Base-by-base conservation (phyloP, 2,888 invertebrate genomes). In the Proisotoma minuta region DNA sequence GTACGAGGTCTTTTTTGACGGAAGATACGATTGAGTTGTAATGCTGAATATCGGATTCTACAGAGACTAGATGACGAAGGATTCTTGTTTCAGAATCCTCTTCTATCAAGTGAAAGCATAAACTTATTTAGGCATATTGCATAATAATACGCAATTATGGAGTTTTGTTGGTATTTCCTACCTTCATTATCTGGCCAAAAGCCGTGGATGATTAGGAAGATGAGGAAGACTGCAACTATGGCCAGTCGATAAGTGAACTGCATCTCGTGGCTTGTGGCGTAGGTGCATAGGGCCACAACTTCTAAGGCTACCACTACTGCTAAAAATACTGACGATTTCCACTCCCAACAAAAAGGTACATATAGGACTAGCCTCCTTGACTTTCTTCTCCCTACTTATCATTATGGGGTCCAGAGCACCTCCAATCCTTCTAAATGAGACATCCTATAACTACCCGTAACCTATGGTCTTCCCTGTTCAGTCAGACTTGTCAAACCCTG, bases 41-140 rank as follows among this genome's bases (percentile, higher is more conserved):
- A 49, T 68, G 65, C 26, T 59, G 64, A 10, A 73, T 67, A 43
- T 69, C 65, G 4, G 69, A 70, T 59, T 73, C 71, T 22, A 73
- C 57, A 26, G 57, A 57, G 23, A 68, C 70, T 23, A 73, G 53
- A 20, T 66, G 59, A 20, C 65, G 59, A 22, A 71, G 63, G 15
- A 73, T 66, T 63, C 65, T 70, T 22, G 67, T 65, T 48, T 71
- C 73, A 57, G 67, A 63, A 61, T 71, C 69, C 58, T 73, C 73
- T 51, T 70, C 73, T 70, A 34, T 12, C 50, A 48, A 52, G 10
- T n/a, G 5, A 10, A 5, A 47, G 18, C 12, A 5, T n/a, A 10
- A 18, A 47, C 20, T 47, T 20, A 10, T 5, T n/a, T n/a, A 18
- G 20, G 20, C 47, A 47, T 18, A 47, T 18, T 20, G n/a, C 34